Base-by-base conservation (phyloP, 2,797 vertebrate genomes). In the Rhinatrema bivittatum region DNA sequence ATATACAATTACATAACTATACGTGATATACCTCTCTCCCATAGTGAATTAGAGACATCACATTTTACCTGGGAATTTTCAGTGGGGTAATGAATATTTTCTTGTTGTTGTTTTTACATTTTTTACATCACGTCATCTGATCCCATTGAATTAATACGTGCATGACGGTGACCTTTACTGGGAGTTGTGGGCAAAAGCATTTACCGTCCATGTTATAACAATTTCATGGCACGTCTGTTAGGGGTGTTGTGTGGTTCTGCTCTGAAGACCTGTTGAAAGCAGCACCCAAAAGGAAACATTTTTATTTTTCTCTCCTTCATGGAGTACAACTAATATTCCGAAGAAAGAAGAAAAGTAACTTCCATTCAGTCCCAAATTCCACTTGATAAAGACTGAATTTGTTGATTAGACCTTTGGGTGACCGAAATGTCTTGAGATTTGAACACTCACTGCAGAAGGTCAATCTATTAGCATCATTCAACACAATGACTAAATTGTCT, bases 371-470 rank as follows among this genome's bases (percentile, higher is more conserved):
- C 22, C 16, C 16, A n/a, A 26, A 23, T 5, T 3, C 21, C 18
- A 2, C 5, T 51, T 24, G 7, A 6, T 3, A 2, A 47, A 27
- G 14, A 5, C 13, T 37, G 36, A 28, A 20, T 53, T 1, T 28
- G 3, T 30, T 56, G 20, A 36, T 46, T 42, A 23, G 15, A 6
- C 22, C 27, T 15, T 44, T 30, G 33, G 43, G 15, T 15, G 29
- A n/a, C 26, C 32, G 56, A 26, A 37, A n/a, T 27, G 12, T 50
- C 36, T 19, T 46, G 36, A 15, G 32, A 5, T 53, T 62, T 41
- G 29, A 22, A 49, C 31, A 7, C 18, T 25, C 1, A 1, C 16
- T 16, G 47, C 20, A 25, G 24, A 48, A 14, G n/a, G n/a, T 37
- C 26, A 19, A 6, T 46, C 17, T 32, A 59, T 42, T 37, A 24